These are phyloP conservation scores for Pogonophryne albipinna DNA, from an alignment of 2,797 vertebrate species.

Conservation along the genomic window DNA sequence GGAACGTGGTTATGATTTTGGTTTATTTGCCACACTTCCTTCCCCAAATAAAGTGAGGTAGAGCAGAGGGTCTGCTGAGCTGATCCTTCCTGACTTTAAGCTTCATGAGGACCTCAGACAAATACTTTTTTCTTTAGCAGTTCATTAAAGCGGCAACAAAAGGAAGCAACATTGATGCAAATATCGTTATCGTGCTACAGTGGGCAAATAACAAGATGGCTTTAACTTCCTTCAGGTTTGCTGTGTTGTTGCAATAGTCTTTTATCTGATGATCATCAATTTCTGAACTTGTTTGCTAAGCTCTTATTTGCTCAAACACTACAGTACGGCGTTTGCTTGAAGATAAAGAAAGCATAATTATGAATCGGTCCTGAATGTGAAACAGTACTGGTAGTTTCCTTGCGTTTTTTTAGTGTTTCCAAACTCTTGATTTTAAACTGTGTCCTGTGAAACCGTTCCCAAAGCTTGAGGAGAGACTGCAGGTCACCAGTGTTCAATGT, in stretches of 20 bases:
- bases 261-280: background rate
- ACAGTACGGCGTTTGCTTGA: constrained; percentile 6
- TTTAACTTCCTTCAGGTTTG: constrained; percentile 75
- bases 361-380: constrained; percentile 35
- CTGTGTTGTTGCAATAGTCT: constrained; percentile 51
- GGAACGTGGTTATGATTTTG: constrained; percentile 40
- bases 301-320: background rate
- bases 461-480: constrained; percentile 79
- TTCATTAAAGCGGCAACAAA: constrained; percentile 41
- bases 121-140: background rate
- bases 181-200: constrained; percentile 66
- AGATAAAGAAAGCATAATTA: constrained; percentile 1
- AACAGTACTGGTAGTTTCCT: constrained; percentile 29
- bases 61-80: constrained; percentile 59
- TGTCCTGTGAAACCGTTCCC: constrained; percentile 64
- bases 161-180: constrained; percentile 49
- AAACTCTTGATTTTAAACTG: constrained; percentile 45
- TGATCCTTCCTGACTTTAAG: constrained; percentile 50
- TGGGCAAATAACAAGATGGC: constrained; percentile 67
- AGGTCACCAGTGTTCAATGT: constrained; percentile 78
- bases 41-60: constrained; percentile 72
- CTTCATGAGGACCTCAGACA: constrained; percentile 17
- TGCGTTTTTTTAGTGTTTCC: background rate
- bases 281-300: background rate
- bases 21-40: constrained; percentile 46